Evolutionary conservation across 2,113 vertebrate genomes (phyloP).

Genomic region (Turnix velox): DNA sequence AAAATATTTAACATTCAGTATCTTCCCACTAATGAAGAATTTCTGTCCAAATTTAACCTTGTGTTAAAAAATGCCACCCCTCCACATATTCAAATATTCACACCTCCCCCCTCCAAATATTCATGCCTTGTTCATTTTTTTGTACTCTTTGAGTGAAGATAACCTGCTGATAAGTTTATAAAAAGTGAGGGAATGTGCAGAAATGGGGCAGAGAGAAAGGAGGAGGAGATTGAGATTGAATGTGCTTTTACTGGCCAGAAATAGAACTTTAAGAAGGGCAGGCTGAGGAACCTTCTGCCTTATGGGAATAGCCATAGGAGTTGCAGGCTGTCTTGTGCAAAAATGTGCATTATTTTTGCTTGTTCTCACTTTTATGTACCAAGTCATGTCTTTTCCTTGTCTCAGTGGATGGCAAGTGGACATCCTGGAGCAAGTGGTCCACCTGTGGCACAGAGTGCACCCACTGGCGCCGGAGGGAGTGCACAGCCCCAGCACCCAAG

Average conservation of each 20-base stretch:
- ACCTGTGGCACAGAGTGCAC: conserved; percentile 93
- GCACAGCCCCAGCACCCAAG: conserved; percentile 86
- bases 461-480: conserved; percentile 92
- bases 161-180: not conserved
- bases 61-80: not conserved
- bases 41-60: not conserved
- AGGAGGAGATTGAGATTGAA: not conserved
- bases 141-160: not conserved
- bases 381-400: not conserved
- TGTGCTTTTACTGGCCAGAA: not conserved
- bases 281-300: not conserved
- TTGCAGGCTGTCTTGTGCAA: not conserved
- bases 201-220: accelerated
- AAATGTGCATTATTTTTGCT: accelerated
- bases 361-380: not conserved
- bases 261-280: not conserved
- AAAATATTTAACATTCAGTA: not conserved
- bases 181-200: not conserved
- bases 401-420: conserved; percentile 93
- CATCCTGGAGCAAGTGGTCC: conserved; percentile 94
- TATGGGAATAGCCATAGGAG: not conserved
- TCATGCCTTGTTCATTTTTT: not conserved
- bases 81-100: too few species aligned
- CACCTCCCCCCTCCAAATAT: too few species aligned
- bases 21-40: not conserved